Percentiles rank a stretch among this genome's conserved stretches.
Evolutionary conservation across 2,797 vertebrate species (phyloP).

Genomic region (Parauchenoglanis ngamensis): DNA sequence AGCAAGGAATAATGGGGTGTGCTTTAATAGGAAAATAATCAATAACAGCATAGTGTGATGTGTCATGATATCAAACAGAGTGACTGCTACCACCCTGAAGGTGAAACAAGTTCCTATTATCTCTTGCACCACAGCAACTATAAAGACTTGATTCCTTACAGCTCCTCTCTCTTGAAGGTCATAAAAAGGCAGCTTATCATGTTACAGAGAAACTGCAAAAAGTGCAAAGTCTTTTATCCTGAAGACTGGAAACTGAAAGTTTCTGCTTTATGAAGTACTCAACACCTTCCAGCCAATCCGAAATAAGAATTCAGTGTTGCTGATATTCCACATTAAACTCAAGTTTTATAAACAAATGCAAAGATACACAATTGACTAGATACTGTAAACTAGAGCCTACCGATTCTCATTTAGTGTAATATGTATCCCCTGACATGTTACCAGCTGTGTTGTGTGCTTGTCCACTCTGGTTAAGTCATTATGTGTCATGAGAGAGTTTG

Average conservation of each 20-base stretch:
- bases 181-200: neutral
- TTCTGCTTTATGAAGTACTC: neutral
- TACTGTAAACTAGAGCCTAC: neutral
- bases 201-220: neutral
- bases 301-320: neutral
- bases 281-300: neutral
- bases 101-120: too few relatives aligned
- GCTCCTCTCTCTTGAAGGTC: neutral
- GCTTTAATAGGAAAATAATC: neutral
- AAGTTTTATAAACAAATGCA: neutral
- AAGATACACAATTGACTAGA: neutral
- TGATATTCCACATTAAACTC: neutral
- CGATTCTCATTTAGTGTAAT: neutral
- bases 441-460: conserved; percentile 22
- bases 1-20: neutral
- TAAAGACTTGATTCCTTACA: neutral
- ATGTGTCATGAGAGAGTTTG: conserved; percentile 48
- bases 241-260: neutral
- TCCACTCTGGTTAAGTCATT: conserved; percentile 35
- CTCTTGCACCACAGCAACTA: neutral
- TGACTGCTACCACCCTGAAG: neutral
- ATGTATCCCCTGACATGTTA: conserved; percentile 31
- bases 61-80: neutral
- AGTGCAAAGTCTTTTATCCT: neutral
- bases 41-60: neutral